These are phyloP conservation scores for Achatina immaculata DNA, from an alignment of 1,140 invertebrate species.

Conservation along the genomic window DNA sequence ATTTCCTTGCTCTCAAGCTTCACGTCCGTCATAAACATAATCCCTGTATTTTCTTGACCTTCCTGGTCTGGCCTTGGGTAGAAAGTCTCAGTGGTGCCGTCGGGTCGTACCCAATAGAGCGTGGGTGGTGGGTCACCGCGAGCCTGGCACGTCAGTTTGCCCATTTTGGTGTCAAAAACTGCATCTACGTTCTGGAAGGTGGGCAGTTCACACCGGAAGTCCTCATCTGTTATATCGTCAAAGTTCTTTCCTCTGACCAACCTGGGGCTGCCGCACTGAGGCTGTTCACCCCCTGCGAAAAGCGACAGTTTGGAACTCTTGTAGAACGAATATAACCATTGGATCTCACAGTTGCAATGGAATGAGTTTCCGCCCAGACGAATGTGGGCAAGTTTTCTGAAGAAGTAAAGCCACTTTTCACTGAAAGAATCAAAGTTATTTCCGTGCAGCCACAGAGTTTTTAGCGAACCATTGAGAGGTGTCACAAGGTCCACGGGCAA, in stretches of 20 bases:
- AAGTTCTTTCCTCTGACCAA: constrained; percentile 57
- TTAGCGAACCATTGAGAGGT: constrained; percentile 65
- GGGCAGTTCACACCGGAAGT: constrained; percentile 68
- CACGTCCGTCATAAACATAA: constrained; percentile 58
- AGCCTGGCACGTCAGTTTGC: constrained; percentile 65
- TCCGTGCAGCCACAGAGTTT: constrained; percentile 65
- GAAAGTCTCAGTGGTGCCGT: constrained; percentile 58
- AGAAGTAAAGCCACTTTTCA: constrained; percentile 57
- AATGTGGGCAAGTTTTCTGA: constrained; percentile 63
- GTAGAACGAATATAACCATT: constrained; percentile 66
- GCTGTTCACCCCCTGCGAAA: constrained; percentile 58
- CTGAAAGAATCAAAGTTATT: constrained; percentile 64
- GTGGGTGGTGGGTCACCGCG: constrained; percentile 67
- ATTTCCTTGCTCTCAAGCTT: constrained; percentile 52
- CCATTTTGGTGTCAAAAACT: constrained; percentile 58
- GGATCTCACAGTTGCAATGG: constrained; percentile 68
- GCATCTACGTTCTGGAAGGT: constrained; percentile 68
- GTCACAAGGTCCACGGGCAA: constrained; percentile 59
- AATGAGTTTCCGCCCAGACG: constrained; percentile 66
- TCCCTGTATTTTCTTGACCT: constrained; percentile 56
- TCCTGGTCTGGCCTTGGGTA: constrained; percentile 50
- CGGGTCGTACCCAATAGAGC: constrained; percentile 67
- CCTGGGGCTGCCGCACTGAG: constrained; percentile 60
- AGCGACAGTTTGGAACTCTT: constrained; percentile 44
- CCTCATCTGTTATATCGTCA: constrained; percentile 54